These are phyloP conservation scores for Philereme transversata DNA, from an alignment of 2,888 invertebrate species.

Conservation along the genomic window DNA sequence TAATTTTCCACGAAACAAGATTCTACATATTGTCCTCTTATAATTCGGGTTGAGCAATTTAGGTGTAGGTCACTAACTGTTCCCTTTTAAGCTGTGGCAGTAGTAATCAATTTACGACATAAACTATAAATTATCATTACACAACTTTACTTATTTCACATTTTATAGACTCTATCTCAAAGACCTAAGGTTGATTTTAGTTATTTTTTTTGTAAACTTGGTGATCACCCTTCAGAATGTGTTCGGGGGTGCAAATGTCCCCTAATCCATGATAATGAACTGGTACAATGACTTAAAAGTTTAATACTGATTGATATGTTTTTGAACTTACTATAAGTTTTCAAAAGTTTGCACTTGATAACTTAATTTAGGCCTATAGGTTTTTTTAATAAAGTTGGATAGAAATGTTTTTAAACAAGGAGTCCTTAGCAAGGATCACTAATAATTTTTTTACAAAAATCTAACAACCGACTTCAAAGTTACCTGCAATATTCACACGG, in stretches of 20 bases:
- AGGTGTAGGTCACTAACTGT: neutral
- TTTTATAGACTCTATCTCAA: slow-evolving; percentile 26
- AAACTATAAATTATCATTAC: slow-evolving; percentile 74
- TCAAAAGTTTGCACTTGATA: neutral
- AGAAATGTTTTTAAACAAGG: no score
- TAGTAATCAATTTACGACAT: slow-evolving; percentile 74
- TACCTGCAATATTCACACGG: no score
- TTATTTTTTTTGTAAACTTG: neutral
- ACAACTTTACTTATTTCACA: slow-evolving; percentile 29
- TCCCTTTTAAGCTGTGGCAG: slow-evolving; percentile 40
- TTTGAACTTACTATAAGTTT: slow-evolving; percentile 23
- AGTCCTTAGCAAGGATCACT: no score
- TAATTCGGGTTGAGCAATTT: no score
- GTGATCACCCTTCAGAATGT: slow-evolving; percentile 26
- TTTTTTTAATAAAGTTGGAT: no score
- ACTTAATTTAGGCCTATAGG: no score
- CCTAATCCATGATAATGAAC: slow-evolving; percentile 64
- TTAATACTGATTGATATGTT: slow-evolving; percentile 49
- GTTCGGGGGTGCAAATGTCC: slow-evolving; percentile 38
- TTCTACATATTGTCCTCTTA: no score
- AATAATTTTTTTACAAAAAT: no score
- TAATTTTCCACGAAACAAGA: no score
- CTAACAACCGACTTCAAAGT: no score
- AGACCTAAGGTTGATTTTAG: slow-evolving; percentile 23
- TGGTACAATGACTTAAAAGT: slow-evolving; percentile 57